Evolutionary conservation across 2,113 vertebrate genomes (phyloP), one percentile per base, ranked within the genome.

Genomic region (Gadus chalcogrammus): DNA sequence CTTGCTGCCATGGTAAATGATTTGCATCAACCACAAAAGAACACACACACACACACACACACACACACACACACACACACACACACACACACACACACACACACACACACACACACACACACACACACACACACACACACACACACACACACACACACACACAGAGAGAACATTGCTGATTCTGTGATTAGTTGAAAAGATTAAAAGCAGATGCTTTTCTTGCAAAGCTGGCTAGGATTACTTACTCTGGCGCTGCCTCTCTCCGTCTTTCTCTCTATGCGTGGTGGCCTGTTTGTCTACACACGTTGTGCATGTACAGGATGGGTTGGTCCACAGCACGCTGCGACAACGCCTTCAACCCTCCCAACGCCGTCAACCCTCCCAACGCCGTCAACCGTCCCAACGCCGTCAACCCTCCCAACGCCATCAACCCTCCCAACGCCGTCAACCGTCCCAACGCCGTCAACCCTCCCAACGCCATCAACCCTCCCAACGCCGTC

Each of bases 181-280:
- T 31, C 52, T 55, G 20, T 68, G 69, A 83, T 88, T 82, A 77
- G 79, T 61, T 77, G 61, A 16, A 12, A 22, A 65, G 75, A 90
- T 85, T 63, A 65, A 84, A 78, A 84, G 68, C 87, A 90, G 84
- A 86, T 87, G 85, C 67, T 70, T 55, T 81, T 83, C 68, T 24
- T 72, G 63, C 61, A 65, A 60, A 77, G 67, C 38, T 42, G 70
- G 74, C 61, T 13, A 38, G 8, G 17, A 35, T 35, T 35, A 5
- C 6, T 35, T 35, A 35, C 31, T 31, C 28, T 35, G 4, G 31
- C 31, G 0, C 31, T 35, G 4, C 31, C 31, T 35, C 31, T 7
- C 31, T 4, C 31, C 31, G 31, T 35, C 31, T 35, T 4, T 35
- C 31, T 35, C 31, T 4, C 38, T 52, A 12, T 22, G 38, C n/a